Percentiles rank a stretch among this genome's conserved stretches.
Evolutionary conservation across 2,797 vertebrate species (phyloP).

Genomic region (Scleropages formosus): DNA sequence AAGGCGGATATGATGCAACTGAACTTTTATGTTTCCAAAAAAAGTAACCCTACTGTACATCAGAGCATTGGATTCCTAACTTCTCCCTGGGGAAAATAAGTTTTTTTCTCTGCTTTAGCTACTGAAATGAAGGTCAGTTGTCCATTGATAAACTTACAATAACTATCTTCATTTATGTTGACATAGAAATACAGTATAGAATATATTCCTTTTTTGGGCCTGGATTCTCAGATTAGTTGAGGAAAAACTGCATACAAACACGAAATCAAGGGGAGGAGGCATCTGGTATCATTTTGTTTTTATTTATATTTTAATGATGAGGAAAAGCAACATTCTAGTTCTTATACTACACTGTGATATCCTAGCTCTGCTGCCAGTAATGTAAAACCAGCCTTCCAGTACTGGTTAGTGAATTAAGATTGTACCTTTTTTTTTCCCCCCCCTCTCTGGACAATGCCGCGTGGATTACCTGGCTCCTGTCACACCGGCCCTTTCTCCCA

Average conservation of each 20-base stretch:
- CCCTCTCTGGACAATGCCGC: no score
- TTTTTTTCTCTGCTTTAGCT: neutral
- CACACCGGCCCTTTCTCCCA: slow-evolving; percentile 4
- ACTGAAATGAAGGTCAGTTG: neutral
- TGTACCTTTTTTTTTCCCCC: no score
- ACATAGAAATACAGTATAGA: slow-evolving; percentile 2
- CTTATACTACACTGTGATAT: no score
- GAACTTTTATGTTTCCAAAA: slow-evolving; percentile 26
- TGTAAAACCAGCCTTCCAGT: no score
- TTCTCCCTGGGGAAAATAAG: neutral
- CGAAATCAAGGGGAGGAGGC: no score
- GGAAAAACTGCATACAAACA: no score
- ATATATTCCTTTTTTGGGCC: neutral
- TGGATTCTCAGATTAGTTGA: no score
- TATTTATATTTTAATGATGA: no score
- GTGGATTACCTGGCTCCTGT: neutral
- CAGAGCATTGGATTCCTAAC: slow-evolving; percentile 51
- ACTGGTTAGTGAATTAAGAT: no score
- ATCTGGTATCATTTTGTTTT: no score
- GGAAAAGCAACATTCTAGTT: no score
- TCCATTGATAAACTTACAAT: slow-evolving; percentile 52
- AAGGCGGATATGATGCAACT: slow-evolving; percentile 36
- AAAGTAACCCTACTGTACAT: slow-evolving; percentile 55
- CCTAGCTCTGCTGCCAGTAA: no score
- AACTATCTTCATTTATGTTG: slow-evolving; percentile 20